Evolutionary conservation across 2,113 vertebrate genomes (phyloP), one percentile per base, ranked within the genome.

Genomic region (Thermophis baileyi): DNA sequence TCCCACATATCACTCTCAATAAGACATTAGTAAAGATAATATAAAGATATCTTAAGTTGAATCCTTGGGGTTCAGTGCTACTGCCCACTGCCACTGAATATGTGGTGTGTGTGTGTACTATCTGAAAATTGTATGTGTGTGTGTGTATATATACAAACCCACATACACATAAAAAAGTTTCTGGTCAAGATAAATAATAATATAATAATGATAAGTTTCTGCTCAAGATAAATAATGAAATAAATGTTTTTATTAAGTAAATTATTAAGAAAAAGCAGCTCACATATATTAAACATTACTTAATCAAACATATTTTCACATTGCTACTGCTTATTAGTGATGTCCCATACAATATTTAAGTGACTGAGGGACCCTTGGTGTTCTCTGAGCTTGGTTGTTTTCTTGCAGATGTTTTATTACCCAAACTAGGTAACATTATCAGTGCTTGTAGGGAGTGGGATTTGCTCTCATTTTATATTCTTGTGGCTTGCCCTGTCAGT

Each of bases 351-450:
- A 40, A 81, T 8, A 40, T 81, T 40, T 40, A 81, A 81, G 91
- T 85, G 90, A 94, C 90, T 1, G 1, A 93, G 88, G 94, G 94
- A 94, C 60, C 30, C 27, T 63, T 63, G 60, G 30, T 63, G 12
- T 63, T 63, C 27, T 63, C 1, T 63, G 12, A 63, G 27, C 11
- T 63, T 63, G 11, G 60, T n/a, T 63, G 27, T 63, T n/a, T 63
- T 63, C 60, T 63, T 63, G 4, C 27, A 63, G 60, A 63, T 63
- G 3, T 14, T 63, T 63, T 63, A 63, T 63, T 63, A 63, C 4
- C 4, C 30, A n/a, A n/a, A 63, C 11, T 63, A 63, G 60, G 60
- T 63, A 63, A 63, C 60, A 63, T 63, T 30, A 63, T 63, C 30
- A n/a, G 4, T 63, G 30, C 60, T 63, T 63, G 27, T n/a, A n/a